Percentiles rank a stretch among this genome's conserved stretches.
phyloP scores from a whole-genome alignment of 2,113 vertebrate genomes.

The Bos indicus region DNA sequence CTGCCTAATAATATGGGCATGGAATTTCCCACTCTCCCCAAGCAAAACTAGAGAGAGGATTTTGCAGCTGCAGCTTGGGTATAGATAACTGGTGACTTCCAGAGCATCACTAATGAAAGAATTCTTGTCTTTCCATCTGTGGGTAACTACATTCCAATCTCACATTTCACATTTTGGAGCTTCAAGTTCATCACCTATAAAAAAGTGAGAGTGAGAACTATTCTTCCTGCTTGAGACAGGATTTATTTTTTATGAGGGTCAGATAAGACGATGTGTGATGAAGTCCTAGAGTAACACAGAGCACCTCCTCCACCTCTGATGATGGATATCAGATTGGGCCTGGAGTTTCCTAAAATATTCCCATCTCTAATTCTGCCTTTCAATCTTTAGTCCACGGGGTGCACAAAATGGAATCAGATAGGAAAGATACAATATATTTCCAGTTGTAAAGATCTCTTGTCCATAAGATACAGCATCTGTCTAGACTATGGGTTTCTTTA shows the following conservation, averaged over 20 bases:
- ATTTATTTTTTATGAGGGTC: conserved; percentile 7
- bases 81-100: neutral
- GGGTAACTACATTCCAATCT: neutral
- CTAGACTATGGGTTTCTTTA: conserved; percentile 58
- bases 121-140: neutral
- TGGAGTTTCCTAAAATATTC: neutral
- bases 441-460: conserved; percentile 57
- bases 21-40: neutral
- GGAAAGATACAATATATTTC: conserved; percentile 60
- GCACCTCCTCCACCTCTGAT: neutral
- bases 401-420: conserved; percentile 47
- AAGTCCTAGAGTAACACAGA: neutral
- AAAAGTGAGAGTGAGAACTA: neutral
- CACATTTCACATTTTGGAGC: conserved; percentile 11
- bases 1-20: neutral
- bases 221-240: conserved; percentile 1
- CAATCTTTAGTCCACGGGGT: neutral
- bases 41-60: conserved; percentile 18
- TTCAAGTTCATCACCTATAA: neutral
- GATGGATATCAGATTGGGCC: neutral
- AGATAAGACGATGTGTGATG: neutral
- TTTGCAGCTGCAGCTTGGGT: neutral
- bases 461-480: conserved; percentile 21
- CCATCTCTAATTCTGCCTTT: neutral
- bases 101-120: neutral